Percentiles rank a stretch among this genome's conserved stretches.
These are phyloP conservation scores for Glareola pratincola DNA, from an alignment of 2,113 vertebrate species.

Conservation along the genomic window DNA sequence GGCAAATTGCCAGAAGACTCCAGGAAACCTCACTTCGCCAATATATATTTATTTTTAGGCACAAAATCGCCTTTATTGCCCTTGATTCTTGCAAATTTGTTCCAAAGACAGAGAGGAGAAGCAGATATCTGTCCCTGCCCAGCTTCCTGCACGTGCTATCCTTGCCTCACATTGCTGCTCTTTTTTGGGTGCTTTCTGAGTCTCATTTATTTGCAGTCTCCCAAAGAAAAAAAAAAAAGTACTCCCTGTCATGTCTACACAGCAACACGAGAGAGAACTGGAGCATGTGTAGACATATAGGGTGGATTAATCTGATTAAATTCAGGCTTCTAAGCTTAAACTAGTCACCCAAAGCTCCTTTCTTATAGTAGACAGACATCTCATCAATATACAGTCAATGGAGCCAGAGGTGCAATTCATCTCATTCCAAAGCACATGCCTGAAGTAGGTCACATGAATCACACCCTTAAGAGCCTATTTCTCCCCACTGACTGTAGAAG, in stretches of 20 bases:
- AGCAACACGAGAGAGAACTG: background rate
- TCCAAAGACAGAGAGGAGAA: background rate
- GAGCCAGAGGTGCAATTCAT: slow-evolving; percentile 47
- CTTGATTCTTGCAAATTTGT: slow-evolving; percentile 1
- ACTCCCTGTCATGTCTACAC: background rate
- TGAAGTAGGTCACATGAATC: slow-evolving; percentile 47
- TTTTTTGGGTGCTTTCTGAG: background rate
- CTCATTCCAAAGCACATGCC: slow-evolving; percentile 25
- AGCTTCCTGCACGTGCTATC: background rate
- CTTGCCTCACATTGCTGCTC: background rate
- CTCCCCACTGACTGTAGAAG: background rate
- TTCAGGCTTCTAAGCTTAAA: slow-evolving; percentile 35
- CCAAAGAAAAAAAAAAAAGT: background rate
- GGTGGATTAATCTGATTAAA: slow-evolving; percentile 47
- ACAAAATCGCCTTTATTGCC: slow-evolving; percentile 9
- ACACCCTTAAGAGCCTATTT: background rate
- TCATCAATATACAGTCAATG: slow-evolving; percentile 61
- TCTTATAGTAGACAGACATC: slow-evolving; percentile 8
- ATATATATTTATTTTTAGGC: slow-evolving; percentile 41
- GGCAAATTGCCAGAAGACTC: slow-evolving; percentile 33
- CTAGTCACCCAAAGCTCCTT: slow-evolving; percentile 50
- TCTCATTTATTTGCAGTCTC: slow-evolving; percentile 1
- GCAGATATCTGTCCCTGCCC: background rate
- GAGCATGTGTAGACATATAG: background rate
- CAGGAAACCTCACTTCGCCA: slow-evolving; percentile 7